phyloP scores from a whole-genome alignment of 2,797 vertebrate genomes.

The Taenioides sp. region DNA sequence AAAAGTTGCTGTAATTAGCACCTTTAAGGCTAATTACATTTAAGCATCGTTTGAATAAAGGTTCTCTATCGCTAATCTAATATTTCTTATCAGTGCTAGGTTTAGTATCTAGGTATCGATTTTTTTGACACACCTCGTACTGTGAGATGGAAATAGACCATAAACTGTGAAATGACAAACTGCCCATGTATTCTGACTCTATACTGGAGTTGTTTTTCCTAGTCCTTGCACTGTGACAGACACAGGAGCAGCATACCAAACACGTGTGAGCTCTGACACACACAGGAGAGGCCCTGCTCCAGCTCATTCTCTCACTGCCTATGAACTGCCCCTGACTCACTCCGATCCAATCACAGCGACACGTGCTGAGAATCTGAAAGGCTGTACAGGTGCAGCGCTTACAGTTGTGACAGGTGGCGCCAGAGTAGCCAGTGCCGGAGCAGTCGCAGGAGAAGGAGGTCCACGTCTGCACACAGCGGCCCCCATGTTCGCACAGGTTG shows the following conservation, averaged over 20 bases:
- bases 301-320: neutral
- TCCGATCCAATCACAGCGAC: neutral
- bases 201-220: no score
- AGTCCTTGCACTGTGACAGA: neutral
- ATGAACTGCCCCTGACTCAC: neutral
- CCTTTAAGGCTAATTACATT: no score
- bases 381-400: neutral
- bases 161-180: no score
- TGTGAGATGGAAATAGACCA: no score
- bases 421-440: constrained; percentile 80
- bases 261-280: neutral
- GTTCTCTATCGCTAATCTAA: no score
- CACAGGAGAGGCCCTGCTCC: neutral
- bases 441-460: constrained; percentile 85
- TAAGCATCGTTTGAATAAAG: no score
- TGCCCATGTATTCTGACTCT: neutral
- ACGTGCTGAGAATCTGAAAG: neutral
- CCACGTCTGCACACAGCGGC: constrained; percentile 87
- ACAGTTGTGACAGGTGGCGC: constrained; percentile 89
- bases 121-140: no score
- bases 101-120: no score
- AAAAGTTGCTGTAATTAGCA: no score
- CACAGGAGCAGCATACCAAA: constrained; percentile 2
- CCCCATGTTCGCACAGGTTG: constrained; percentile 88
- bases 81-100: no score